Evolutionary conservation across 2,113 vertebrate species (phyloP).

Genomic region (Laterallus jamaicensis): DNA sequence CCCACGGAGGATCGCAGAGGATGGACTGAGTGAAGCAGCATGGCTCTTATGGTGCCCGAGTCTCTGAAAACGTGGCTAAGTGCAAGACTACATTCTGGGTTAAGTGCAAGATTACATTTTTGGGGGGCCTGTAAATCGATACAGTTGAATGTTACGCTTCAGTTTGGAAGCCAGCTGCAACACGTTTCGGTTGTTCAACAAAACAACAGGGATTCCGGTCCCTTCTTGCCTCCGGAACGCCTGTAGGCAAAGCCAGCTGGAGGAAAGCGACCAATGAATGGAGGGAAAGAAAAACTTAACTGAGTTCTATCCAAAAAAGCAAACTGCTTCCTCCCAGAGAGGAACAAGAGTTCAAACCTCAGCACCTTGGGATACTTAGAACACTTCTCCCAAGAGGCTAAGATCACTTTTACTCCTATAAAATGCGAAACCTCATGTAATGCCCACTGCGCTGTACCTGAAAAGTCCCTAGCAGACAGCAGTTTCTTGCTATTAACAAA

Average conservation of each 20-base stretch:
- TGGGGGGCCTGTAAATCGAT: background rate
- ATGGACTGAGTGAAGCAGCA: accelerated
- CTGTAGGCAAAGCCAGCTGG: background rate
- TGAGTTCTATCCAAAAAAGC: background rate
- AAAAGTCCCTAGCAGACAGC: conserved; percentile 69
- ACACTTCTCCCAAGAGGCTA: background rate
- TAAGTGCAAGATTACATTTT: conserved; percentile 17
- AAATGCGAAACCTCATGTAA: conserved; percentile 63
- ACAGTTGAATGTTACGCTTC: background rate
- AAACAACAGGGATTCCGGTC: background rate
- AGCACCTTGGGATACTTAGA: background rate
- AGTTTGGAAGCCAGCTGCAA: background rate
- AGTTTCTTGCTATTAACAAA: conserved; percentile 77
- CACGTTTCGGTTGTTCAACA: background rate
- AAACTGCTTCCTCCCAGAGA: background rate
- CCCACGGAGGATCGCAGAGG: background rate
- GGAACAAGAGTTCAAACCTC: background rate
- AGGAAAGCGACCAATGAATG: background rate
- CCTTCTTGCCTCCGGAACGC: background rate
- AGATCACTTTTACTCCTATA: background rate
- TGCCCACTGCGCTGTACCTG: conserved; percentile 62
- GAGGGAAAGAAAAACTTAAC: background rate
- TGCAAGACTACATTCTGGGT: conserved; percentile 12
- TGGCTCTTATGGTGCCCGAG: background rate
- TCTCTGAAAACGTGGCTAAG: conserved; percentile 13